Conservation (phyloP, 2,888 invertebrate species). For the Xestobium rufovillosum region DNA sequence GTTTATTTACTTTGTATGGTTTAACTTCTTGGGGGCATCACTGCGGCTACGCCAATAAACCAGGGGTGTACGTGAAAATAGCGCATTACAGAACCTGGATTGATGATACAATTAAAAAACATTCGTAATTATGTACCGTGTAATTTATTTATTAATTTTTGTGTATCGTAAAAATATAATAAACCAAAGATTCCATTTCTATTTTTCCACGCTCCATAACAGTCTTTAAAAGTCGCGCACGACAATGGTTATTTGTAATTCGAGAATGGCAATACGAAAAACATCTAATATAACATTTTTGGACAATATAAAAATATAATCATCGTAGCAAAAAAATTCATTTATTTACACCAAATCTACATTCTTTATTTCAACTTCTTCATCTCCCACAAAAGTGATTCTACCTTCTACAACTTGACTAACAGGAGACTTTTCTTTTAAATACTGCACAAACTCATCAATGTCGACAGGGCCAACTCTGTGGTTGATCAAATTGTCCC, state of each 20-base stretch:
- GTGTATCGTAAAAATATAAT: background rate
- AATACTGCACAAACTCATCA: conserved; percentile 47
- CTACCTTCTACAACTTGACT: conserved; percentile 50
- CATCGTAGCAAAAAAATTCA: background rate
- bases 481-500: conserved; percentile 47
- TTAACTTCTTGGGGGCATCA: conserved; percentile 73
- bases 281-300: background rate
- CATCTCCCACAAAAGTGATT: conserved; percentile 42
- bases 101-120: conserved; percentile 45
- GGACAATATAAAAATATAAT: background rate
- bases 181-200: too few relatives aligned
- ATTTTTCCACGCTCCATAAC: too few relatives aligned
- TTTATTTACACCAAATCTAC: background rate
- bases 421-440: conserved; percentile 46
- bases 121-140: background rate
- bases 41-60: conserved; percentile 65
- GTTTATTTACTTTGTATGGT: conserved; percentile 58
- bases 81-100: conserved; percentile 61
- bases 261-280: too few relatives aligned
- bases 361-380: conserved; percentile 1
- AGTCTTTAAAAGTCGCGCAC: too few relatives aligned
- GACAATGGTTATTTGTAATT: too few relatives aligned
- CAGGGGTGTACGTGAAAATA: conserved; percentile 66
- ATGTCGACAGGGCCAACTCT: conserved; percentile 48
- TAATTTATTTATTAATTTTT: conserved; percentile 3